Evolutionary conservation across 2,888 invertebrate genomes (phyloP), one percentile per base, ranked within the genome.

Genomic region (Cristatella mucedo): DNA sequence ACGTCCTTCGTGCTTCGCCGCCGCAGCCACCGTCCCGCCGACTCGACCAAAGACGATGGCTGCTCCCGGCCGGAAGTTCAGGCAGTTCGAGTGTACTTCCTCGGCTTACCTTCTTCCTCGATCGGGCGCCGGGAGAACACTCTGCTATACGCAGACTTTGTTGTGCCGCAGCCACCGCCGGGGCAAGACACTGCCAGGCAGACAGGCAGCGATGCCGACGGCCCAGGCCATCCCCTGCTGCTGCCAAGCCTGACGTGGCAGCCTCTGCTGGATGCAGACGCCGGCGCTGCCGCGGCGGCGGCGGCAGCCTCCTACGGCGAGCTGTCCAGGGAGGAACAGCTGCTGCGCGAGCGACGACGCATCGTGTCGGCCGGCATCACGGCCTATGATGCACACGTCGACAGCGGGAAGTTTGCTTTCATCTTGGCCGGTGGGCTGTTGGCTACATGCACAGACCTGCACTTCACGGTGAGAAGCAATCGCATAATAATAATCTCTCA

Each of bases 361-460:
- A 74, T 87, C 30, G 80, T 86, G 0, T 82, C 82, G 0, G 85
- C 83, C 79, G 64, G 93, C 18, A 89, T 93, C 41, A 86, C 86
- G 1, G 82, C 84, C 0, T 93, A 89, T 57, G 86, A 89, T 63
- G 71, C 87, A 38, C 82, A 87, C 53, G 73, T 76, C 22, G 73
- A 72, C 5, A 77, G 79, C 19, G 86, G 86, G 20, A 77, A 81
- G 55, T 77, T 93, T 51, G 77, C 91, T 43, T 91, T 91, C 67
- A 84, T 89, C 11, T 83, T 86, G 44, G 79, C n/a, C 26, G 13
- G 13, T 18, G 19, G 21, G 19, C 34, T 40, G 3, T 21, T 9
- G 11, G 33, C 21, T 13, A 38, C 16, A 5, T 26, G 34, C 18
- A 16, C 6, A 16, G 24, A 40, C 20, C 11, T n/a, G 4, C 4